phyloP scores from a whole-genome alignment of 2,113 vertebrate genomes.

The Ardeotis arabs region DNA sequence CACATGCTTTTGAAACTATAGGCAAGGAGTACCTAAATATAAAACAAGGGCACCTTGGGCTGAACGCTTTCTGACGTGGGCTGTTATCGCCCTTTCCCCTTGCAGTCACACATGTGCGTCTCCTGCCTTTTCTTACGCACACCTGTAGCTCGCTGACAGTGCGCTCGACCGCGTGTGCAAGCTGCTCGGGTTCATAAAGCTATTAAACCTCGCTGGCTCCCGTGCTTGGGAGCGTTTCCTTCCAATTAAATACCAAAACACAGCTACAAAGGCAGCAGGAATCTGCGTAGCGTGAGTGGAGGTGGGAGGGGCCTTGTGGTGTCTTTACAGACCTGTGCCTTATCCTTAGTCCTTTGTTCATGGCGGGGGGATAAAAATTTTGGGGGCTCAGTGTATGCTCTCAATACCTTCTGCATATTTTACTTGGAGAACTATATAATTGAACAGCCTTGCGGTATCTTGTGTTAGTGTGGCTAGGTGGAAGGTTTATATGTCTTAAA shows the following conservation, averaged over 20 bases:
- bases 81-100: background rate
- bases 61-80: background rate
- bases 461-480: background rate
- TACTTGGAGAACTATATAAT: background rate
- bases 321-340: background rate
- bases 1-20: conserved; percentile 37
- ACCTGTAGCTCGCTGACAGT: background rate
- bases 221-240: fast-evolving
- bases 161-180: fast-evolving
- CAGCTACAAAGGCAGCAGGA: background rate
- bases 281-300: background rate
- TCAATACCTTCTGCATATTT: background rate
- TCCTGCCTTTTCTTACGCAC: conserved; percentile 11
- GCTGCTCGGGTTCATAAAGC: background rate
- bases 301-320: background rate
- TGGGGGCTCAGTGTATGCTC: background rate
- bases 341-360: background rate
- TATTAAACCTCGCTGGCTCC: background rate
- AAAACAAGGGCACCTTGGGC: conserved; percentile 66
- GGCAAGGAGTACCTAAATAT: conserved; percentile 65
- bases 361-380: background rate
- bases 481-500: background rate
- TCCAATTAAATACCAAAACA: background rate
- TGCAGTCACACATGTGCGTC: background rate
- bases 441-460: background rate